Evolutionary conservation across 2,797 vertebrate species (phyloP).

Genomic region (Melanitta fusca): DNA sequence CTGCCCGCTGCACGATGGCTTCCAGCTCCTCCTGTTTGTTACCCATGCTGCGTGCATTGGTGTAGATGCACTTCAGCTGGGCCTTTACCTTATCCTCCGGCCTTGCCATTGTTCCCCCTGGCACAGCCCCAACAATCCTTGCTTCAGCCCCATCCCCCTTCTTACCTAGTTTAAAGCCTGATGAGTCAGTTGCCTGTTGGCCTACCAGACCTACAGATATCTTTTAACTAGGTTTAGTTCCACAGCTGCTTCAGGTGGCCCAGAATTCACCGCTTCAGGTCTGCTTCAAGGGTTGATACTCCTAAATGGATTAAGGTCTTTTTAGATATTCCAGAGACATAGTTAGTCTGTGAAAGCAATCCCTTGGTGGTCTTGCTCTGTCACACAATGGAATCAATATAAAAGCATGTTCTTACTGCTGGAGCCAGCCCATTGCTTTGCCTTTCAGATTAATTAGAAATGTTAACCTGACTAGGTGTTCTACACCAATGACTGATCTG

Average conservation of each 20-base stretch:
- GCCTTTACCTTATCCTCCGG: too few species aligned
- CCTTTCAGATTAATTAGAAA: neutral
- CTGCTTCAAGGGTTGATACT: neutral
- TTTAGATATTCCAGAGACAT: neutral
- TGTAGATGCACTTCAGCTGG: too few species aligned
- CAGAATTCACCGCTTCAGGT: neutral
- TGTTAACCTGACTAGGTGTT: neutral
- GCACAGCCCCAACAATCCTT: too few species aligned
- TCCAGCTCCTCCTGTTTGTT: too few species aligned
- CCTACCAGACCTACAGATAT: neutral
- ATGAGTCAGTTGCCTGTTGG: neutral
- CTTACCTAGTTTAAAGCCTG: too few species aligned
- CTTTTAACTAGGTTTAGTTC: neutral
- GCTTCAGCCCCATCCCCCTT: too few species aligned
- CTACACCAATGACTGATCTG: neutral
- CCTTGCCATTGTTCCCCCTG: too few species aligned
- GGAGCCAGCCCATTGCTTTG: slow-evolving; percentile 3
- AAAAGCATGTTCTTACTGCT: neutral
- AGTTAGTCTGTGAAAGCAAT: neutral
- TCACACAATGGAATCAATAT: neutral
- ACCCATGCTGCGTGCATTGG: too few species aligned
- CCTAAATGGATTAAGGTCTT: neutral
- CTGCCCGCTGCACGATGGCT: too few species aligned
- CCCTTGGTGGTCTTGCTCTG: neutral
- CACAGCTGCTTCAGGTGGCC: neutral